These are phyloP conservation scores for Arremon brunneinucha DNA, from an alignment of 2,797 vertebrate species.

Conservation along the genomic window DNA sequence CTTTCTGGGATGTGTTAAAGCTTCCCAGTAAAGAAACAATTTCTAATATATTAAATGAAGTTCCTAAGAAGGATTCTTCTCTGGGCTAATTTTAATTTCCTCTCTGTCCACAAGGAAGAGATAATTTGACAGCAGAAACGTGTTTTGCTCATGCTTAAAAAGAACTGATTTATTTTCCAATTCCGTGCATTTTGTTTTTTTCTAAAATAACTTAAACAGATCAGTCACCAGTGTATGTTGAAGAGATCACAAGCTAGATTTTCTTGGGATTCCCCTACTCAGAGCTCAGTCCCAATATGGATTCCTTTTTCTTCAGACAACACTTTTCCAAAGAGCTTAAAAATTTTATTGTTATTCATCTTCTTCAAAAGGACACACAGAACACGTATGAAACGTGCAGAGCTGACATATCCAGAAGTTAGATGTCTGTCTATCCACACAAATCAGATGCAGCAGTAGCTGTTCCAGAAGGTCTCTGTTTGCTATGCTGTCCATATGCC, in stretches of 20 bases:
- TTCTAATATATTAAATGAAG: constrained; percentile 44
- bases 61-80: constrained; percentile 46
- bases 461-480: neutral
- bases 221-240: constrained; percentile 24
- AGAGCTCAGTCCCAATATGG: neutral
- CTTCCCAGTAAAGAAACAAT: constrained; percentile 57
- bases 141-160: constrained; percentile 46
- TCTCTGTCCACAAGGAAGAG: constrained; percentile 46
- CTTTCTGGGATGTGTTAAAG: constrained; percentile 59
- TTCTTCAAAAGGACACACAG: neutral
- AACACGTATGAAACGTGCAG: neutral
- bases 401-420: neutral
- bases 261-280: neutral
- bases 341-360: neutral
- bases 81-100: constrained; percentile 53
- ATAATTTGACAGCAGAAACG: constrained; percentile 56
- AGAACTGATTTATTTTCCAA: constrained; percentile 50
- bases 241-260: constrained; percentile 13
- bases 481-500: neutral
- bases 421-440: neutral
- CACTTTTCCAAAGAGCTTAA: neutral
- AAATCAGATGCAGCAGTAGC: neutral
- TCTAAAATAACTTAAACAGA: constrained; percentile 54
- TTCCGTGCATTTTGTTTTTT: constrained; percentile 45
- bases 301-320: neutral